These are phyloP conservation scores for Diorhabda sublineata DNA, from an alignment of 1,140 invertebrate genomes.

Conservation along the genomic window DNA sequence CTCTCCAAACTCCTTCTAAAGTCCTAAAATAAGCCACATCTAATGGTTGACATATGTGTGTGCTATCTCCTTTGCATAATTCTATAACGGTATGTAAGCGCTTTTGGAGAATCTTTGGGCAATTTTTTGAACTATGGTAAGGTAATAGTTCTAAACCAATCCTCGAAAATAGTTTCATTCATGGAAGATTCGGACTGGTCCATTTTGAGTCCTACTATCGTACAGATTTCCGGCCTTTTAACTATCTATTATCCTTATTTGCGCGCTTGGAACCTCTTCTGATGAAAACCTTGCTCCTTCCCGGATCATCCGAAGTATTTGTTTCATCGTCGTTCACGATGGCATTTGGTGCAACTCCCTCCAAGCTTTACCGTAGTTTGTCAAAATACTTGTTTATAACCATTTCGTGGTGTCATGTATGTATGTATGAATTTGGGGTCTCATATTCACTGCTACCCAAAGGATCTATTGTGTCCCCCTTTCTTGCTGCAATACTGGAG, in stretches of 20 bases:
- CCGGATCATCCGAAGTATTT: slow-evolving; percentile 47
- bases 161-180: slow-evolving; percentile 37
- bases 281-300: slow-evolving; percentile 29
- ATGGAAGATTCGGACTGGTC: too few relatives aligned
- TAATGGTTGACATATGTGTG: too few relatives aligned
- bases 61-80: too few relatives aligned
- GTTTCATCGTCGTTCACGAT: slow-evolving; percentile 45
- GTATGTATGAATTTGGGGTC: too few relatives aligned
- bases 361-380: too few relatives aligned
- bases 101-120: background rate
- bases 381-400: background rate
- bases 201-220: slow-evolving; percentile 36
- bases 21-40: too few relatives aligned
- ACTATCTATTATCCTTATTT: slow-evolving; percentile 18
- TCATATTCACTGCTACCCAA: too few relatives aligned
- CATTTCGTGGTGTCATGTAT: background rate
- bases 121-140: slow-evolving; percentile 8
- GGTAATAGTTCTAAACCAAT: slow-evolving; percentile 17
- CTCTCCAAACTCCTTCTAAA: too few relatives aligned
- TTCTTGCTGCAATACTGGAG: too few relatives aligned
- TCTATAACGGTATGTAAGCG: background rate
- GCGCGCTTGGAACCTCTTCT: slow-evolving; percentile 23
- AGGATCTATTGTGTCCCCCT: too few relatives aligned
- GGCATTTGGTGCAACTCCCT: too few relatives aligned
- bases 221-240: slow-evolving; percentile 37